phyloP scores from a whole-genome alignment of 2,797 vertebrate species.

The Picus viridis region DNA sequence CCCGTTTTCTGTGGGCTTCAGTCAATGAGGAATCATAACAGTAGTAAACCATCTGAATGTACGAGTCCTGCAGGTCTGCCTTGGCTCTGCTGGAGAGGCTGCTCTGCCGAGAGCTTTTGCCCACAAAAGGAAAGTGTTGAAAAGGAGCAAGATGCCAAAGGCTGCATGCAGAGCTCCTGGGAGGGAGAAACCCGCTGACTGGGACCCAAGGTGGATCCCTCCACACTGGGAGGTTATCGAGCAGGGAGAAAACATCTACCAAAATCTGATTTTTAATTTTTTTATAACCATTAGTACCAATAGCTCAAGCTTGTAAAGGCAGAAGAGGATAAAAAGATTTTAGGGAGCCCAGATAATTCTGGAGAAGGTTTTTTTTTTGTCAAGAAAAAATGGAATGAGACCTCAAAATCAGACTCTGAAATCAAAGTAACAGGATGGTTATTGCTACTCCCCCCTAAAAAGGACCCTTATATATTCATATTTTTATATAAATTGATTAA shows the following conservation, averaged over 20 bases:
- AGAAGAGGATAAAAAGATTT: rapidly evolving
- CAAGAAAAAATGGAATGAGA: not conserved
- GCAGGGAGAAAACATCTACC: not conserved
- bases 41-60: not conserved
- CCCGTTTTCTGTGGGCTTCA: not conserved
- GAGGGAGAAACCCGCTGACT: not conserved
- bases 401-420: not conserved
- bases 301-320: not conserved
- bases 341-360: not conserved
- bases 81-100: not conserved
- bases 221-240: not conserved
- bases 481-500: not conserved
- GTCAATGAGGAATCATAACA: not conserved
- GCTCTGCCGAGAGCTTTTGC: constrained; percentile 41
- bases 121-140: constrained; percentile 67
- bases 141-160: constrained; percentile 43
- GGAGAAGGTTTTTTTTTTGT: not conserved
- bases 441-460: not conserved
- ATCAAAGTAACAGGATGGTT: not conserved
- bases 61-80: constrained; percentile 5
- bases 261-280: not conserved
- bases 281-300: not conserved
- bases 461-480: not conserved
- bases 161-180: not conserved
- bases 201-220: not conserved